Conservation (phyloP, 1,140 invertebrate species). For the Drosophila ironensis region DNA sequence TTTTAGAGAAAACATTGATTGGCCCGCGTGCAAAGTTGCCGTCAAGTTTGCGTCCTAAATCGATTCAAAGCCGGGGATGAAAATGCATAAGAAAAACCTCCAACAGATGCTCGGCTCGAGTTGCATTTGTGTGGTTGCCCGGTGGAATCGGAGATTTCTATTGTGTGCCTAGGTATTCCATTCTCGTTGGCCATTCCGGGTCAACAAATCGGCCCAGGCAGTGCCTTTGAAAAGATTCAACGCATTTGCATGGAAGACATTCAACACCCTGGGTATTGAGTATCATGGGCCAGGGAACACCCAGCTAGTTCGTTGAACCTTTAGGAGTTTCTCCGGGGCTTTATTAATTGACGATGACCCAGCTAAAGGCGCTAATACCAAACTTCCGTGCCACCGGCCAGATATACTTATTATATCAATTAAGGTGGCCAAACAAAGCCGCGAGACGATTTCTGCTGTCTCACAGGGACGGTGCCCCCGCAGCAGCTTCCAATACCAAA, state of each 20-base stretch:
- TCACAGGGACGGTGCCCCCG: conserved; percentile 39
- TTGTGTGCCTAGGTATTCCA: conserved; percentile 13
- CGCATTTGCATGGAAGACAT: background rate
- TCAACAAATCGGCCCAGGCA: conserved; percentile 11
- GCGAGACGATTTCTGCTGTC: conserved; percentile 46
- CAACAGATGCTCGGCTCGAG: conserved; percentile 4
- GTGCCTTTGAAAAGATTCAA: background rate
- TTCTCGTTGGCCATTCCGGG: conserved; percentile 16
- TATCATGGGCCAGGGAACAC: background rate
- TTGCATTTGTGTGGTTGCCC: conserved; percentile 14
- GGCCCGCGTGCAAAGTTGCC: conserved; percentile 12
- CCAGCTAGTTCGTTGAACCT: conserved; percentile 6
- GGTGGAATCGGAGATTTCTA: conserved; percentile 23
- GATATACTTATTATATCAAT: conserved; percentile 69
- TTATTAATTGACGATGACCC: conserved; percentile 54
- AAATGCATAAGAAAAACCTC: conserved; percentile 12
- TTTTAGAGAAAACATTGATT: conserved; percentile 35
- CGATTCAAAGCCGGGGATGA: conserved; percentile 27
- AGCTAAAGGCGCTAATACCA: conserved; percentile 59
- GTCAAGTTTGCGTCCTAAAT: conserved; percentile 24
- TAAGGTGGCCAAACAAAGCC: conserved; percentile 56
- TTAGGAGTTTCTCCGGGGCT: conserved; percentile 13
- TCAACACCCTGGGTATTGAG: background rate
- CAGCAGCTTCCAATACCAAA: conserved; percentile 5
- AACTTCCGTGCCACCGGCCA: conserved; percentile 51